Conservation (phyloP, 2,113 vertebrate species). For the Prunella fulvescens region DNA sequence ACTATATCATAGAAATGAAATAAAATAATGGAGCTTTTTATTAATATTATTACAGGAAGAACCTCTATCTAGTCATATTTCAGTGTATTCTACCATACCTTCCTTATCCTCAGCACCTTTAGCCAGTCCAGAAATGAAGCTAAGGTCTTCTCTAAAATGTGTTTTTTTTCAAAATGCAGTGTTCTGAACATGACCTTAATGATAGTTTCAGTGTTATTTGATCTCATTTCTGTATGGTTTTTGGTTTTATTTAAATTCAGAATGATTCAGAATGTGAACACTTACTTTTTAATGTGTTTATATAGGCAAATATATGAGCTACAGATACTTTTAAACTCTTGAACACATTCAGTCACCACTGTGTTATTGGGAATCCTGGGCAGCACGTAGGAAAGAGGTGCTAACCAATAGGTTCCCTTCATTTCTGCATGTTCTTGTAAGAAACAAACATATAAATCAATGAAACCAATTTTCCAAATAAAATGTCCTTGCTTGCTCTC, state of each 20-base stretch:
- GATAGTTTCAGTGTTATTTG: neutral
- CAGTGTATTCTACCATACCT: neutral
- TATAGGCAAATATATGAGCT: neutral
- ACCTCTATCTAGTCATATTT: neutral
- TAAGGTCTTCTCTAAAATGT: neutral
- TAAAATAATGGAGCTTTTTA: neutral
- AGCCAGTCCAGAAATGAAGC: neutral
- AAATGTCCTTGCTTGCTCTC: constrained; percentile 60
- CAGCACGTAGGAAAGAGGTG: neutral
- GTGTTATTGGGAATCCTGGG: neutral
- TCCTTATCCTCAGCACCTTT: neutral
- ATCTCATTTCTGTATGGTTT: neutral
- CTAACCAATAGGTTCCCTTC: neutral
- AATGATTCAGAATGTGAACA: neutral
- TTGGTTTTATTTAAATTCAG: neutral
- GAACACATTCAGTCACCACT: neutral
- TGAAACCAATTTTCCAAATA: constrained; percentile 53
- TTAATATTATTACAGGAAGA: neutral
- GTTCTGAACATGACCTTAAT: neutral
- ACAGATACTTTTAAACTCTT: neutral
- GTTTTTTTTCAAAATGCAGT: neutral
- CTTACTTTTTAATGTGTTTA: neutral
- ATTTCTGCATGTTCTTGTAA: neutral
- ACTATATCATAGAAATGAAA: neutral
- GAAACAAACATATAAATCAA: constrained; percentile 57